Percentiles rank a stretch among this genome's conserved stretches.
Evolutionary conservation across 2,888 invertebrate genomes (phyloP).

Genomic region (Corbicula japonica): DNA sequence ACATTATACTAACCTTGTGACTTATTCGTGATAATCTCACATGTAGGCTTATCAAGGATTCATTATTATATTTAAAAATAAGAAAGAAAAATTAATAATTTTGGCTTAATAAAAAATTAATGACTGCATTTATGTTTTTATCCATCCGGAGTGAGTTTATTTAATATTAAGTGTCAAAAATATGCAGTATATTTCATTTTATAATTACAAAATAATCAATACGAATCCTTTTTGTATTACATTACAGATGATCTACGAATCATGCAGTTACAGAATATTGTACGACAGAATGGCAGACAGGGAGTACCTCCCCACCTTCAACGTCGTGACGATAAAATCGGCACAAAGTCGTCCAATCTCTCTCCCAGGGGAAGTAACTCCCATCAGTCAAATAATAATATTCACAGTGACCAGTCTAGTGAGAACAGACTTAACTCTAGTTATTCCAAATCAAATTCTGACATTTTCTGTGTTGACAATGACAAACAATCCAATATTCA

Average conservation of each 20-base stretch:
- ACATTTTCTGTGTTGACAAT: conserved; percentile 33
- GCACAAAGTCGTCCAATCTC: conserved; percentile 42
- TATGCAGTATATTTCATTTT: background rate
- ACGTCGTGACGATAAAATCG: conserved; percentile 33
- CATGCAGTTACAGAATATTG: conserved; percentile 61
- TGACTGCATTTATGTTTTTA: no score
- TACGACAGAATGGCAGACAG: conserved; percentile 65
- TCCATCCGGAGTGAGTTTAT: no score
- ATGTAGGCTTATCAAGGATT: no score
- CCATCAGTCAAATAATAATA: conserved; percentile 50
- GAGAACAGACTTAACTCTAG: conserved; percentile 48
- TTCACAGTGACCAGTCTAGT: conserved; percentile 54
- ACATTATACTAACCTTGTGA: no score
- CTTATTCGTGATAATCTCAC: no score
- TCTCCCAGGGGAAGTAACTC: conserved; percentile 50
- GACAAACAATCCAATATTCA: conserved; percentile 47
- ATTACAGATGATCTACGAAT: conserved; percentile 69
- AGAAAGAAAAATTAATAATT: no score
- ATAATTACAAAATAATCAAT: background rate
- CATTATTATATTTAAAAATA: no score
- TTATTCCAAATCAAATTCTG: conserved; percentile 48
- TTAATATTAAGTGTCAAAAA: background rate
- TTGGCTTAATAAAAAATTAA: no score
- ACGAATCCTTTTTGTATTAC: background rate
- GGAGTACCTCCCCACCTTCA: conserved; percentile 68